Conservation (phyloP, 2,888 invertebrate species). For the Crematogaster levior region DNA sequence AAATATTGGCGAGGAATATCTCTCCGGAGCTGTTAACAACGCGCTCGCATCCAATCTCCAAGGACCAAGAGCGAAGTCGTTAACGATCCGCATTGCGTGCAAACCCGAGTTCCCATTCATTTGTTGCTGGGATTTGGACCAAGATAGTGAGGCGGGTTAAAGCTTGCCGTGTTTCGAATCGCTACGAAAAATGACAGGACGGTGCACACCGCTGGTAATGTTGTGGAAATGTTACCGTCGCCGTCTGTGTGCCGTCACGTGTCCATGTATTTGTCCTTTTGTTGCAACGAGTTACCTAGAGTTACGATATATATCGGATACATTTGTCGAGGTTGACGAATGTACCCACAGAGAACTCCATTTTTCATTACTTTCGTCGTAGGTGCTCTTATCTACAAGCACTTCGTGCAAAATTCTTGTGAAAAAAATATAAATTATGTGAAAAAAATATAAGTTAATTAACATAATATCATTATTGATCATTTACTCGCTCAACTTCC, state of each 20-base stretch:
- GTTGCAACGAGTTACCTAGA: constrained; percentile 5
- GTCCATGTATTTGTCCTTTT: constrained; percentile 22
- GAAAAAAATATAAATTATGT: background rate
- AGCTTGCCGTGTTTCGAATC: background rate
- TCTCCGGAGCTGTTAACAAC: constrained; percentile 42
- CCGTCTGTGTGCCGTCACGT: background rate
- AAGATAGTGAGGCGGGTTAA: background rate
- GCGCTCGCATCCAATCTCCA: constrained; percentile 38
- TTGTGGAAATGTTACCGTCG: constrained; percentile 30
- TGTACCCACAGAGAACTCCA: background rate
- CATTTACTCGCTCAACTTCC: background rate
- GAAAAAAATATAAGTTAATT: too few relatives aligned
- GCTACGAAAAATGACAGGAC: constrained; percentile 29
- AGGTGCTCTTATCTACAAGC: background rate
- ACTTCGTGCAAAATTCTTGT: background rate
- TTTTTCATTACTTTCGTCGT: constrained; percentile 14
- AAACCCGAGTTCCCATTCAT: constrained; percentile 34
- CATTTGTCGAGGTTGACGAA: constrained; percentile 47
- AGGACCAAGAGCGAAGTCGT: constrained; percentile 20
- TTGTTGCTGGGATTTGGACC: constrained; percentile 28
- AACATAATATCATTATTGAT: background rate
- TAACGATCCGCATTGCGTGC: constrained; percentile 42
- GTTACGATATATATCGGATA: constrained; percentile 21
- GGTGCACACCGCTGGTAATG: constrained; percentile 12
- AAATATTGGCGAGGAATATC: constrained; percentile 56